phyloP scores from a whole-genome alignment of 2,888 invertebrate genomes.

The Endotricha flammealis region DNA sequence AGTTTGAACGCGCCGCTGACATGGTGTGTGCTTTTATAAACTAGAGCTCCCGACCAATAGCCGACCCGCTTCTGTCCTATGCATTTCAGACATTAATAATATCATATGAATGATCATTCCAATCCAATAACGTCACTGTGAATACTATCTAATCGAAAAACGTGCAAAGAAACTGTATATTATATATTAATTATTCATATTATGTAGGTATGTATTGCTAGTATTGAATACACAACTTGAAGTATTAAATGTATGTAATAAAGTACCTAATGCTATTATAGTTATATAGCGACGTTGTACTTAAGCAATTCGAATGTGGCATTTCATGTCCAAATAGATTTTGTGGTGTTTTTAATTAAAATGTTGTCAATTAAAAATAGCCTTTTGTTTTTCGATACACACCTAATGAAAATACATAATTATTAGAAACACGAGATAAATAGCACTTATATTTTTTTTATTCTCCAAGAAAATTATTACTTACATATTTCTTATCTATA shows the following conservation, averaged over 20 bases:
- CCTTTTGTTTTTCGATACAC: conserved; percentile 35
- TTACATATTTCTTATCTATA: too few species aligned
- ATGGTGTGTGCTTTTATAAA: too few species aligned
- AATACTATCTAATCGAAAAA: conserved; percentile 17
- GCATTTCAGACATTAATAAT: too few species aligned
- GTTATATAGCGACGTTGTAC: conserved; percentile 59
- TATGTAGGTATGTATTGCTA: conserved; percentile 61
- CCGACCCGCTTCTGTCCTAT: too few species aligned
- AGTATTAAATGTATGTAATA: conserved; percentile 62
- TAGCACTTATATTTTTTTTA: too few species aligned
- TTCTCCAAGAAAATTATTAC: too few species aligned
- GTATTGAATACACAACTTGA: conserved; percentile 68
- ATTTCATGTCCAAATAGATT: conserved; percentile 71
- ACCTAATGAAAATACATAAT: too few species aligned
- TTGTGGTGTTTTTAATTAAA: conserved; percentile 79
- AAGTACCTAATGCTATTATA: conserved; percentile 64
- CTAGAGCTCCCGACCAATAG: too few species aligned
- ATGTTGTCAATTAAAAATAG: conserved; percentile 75
- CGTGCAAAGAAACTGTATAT: conserved; percentile 56
- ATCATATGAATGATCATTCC: conserved; percentile 14
- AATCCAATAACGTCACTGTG: conserved; percentile 13
- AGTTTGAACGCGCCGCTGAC: too few species aligned
- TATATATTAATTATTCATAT: conserved; percentile 49
- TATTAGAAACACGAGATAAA: too few species aligned
- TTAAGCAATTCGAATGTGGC: conserved; percentile 67